Conservation (phyloP, 2,113 vertebrate species). For the Collichthys lucidus region DNA sequence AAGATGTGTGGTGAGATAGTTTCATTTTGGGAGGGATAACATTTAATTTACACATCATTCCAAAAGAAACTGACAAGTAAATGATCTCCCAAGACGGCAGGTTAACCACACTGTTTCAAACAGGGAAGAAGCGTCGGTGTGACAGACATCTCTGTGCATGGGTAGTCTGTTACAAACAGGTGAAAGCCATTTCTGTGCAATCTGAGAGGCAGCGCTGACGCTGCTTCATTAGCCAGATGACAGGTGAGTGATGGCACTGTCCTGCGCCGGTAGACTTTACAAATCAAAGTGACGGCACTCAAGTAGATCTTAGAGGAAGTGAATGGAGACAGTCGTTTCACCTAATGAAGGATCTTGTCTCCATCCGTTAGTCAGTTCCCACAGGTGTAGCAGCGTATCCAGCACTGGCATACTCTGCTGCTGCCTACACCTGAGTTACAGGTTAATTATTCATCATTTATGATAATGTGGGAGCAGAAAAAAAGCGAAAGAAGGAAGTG, state of each 20-base stretch:
- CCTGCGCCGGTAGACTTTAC: constrained; percentile 39
- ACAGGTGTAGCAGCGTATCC: constrained; percentile 15
- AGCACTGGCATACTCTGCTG: not conserved
- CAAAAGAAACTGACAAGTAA: constrained; percentile 11
- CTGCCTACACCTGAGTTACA: constrained; percentile 35
- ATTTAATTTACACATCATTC: constrained; percentile 20
- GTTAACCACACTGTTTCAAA: constrained; percentile 21
- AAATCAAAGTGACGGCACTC: constrained; percentile 40
- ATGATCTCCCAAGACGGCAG: not conserved
- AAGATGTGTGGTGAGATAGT: not conserved
- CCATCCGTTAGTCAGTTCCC: constrained; percentile 40
- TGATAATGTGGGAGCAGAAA: not conserved
- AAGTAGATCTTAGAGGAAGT: constrained; percentile 43
- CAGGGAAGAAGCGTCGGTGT: not conserved
- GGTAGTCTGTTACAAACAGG: constrained; percentile 27
- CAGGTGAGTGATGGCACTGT: constrained; percentile 58
- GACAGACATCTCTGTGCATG: constrained; percentile 8
- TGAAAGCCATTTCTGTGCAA: constrained; percentile 29
- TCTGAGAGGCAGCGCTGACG: constrained; percentile 25
- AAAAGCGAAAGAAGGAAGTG: not conserved
- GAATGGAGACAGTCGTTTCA: constrained; percentile 25
- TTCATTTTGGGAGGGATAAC: not conserved
- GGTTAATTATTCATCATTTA: constrained; percentile 15
- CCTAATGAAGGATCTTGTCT: constrained; percentile 53
- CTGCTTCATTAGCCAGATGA: constrained; percentile 63